Evolutionary conservation across 1,140 invertebrate species (phyloP).

Genomic region (Eubasilissa regina): DNA sequence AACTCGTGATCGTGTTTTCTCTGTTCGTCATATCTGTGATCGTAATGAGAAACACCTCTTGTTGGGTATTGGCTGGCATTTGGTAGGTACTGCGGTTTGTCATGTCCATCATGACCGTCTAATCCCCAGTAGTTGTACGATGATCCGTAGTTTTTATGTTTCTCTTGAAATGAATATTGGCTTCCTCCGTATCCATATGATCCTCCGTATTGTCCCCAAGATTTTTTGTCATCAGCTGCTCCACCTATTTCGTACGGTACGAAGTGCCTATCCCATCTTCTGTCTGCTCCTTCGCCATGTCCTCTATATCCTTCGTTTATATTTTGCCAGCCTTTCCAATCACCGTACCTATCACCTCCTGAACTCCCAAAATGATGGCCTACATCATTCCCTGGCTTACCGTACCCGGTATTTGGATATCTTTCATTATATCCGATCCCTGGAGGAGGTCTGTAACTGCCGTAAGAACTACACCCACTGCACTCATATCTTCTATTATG

Average conservation of each 20-base stretch:
- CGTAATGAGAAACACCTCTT: slow-evolving; percentile 46
- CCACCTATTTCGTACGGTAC: slow-evolving; percentile 58
- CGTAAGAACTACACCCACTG: slow-evolving; percentile 26
- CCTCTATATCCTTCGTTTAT: slow-evolving; percentile 4
- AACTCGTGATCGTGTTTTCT: slow-evolving; percentile 46
- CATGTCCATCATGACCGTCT: slow-evolving; percentile 38
- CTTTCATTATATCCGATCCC: slow-evolving; percentile 1
- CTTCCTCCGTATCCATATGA: slow-evolving; percentile 60
- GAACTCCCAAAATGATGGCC: slow-evolving; percentile 30
- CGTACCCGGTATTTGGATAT: slow-evolving; percentile 22
- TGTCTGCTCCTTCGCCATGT: slow-evolving; percentile 27
- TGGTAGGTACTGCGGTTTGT: slow-evolving; percentile 50
- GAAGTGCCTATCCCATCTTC: slow-evolving; percentile 55
- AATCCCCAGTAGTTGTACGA: slow-evolving; percentile 58
- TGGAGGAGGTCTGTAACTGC: background rate
- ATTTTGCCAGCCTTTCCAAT: slow-evolving; percentile 39
- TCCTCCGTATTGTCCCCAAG: slow-evolving; percentile 68
- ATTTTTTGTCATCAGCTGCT: slow-evolving; percentile 63
- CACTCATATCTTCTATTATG: slow-evolving; percentile 41
- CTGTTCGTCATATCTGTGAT: slow-evolving; percentile 36
- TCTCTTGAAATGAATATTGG: slow-evolving; percentile 14
- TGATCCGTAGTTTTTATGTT: slow-evolving; percentile 46
- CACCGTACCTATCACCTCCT: slow-evolving; percentile 40
- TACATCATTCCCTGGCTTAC: slow-evolving; percentile 29
- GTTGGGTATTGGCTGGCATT: slow-evolving; percentile 50